Evolutionary conservation across 2,888 invertebrate species (phyloP).

Genomic region (Drosophila mayaguana): DNA sequence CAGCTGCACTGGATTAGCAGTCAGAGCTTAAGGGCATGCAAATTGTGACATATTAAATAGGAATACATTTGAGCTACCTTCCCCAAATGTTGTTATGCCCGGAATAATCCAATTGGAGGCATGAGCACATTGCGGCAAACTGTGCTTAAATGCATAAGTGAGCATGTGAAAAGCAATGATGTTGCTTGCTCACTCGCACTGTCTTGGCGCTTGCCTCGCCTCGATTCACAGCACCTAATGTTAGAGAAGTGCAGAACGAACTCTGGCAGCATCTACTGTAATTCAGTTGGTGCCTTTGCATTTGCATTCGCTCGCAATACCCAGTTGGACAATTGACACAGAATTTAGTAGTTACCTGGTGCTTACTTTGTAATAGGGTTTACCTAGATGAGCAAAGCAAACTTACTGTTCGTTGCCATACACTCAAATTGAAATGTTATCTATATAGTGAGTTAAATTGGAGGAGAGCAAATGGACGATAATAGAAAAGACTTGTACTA

Average conservation of each 20-base stretch:
- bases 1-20: slow-evolving; percentile 16
- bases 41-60: neutral
- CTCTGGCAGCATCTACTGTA: neutral
- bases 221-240: neutral
- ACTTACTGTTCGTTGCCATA: no score
- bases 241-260: neutral
- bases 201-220: neutral
- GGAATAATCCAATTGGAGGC: neutral
- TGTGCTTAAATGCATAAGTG: neutral
- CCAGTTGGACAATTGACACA: no score
- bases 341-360: no score
- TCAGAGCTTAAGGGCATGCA: slow-evolving; percentile 6
- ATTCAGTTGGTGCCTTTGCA: neutral
- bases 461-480: no score
- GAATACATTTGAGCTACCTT: neutral
- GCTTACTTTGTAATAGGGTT: no score
- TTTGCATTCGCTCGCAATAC: no score
- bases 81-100: neutral
- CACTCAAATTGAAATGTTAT: no score
- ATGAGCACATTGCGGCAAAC: neutral
- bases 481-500: no score
- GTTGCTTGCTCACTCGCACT: slow-evolving; percentile 7
- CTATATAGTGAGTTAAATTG: no score
- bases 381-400: no score
- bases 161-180: neutral